Evolutionary conservation across 2,888 invertebrate species (phyloP).

Genomic region (Vanessa cardui): DNA sequence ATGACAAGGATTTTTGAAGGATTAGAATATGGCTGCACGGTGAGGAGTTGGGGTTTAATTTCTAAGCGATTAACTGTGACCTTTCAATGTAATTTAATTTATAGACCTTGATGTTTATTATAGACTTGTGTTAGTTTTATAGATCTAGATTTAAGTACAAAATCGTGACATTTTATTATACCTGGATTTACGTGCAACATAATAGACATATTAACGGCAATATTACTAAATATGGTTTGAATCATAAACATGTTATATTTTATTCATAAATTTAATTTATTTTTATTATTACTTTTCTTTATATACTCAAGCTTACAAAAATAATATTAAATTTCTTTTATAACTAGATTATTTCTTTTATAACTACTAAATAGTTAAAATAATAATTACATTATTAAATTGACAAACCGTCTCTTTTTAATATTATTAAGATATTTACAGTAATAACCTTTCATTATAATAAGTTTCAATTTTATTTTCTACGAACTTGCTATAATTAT

Average conservation of each 20-base stretch:
- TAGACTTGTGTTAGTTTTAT: slow-evolving; percentile 1
- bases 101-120: slow-evolving; percentile 4
- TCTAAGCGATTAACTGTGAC: neutral
- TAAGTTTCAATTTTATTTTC: neutral
- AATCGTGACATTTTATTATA: slow-evolving; percentile 2
- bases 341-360: too few relatives aligned
- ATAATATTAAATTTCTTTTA: too few relatives aligned
- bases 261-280: too few relatives aligned
- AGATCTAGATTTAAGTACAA: neutral
- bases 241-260: too few relatives aligned
- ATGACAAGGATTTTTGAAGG: neutral
- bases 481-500: neutral
- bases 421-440: neutral
- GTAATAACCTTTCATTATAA: neutral
- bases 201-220: too few relatives aligned
- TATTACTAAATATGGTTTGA: too few relatives aligned
- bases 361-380: too few relatives aligned
- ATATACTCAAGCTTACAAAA: too few relatives aligned
- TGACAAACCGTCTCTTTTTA: neutral
- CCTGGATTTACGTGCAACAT: neutral
- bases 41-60: neutral
- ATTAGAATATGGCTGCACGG: neutral
- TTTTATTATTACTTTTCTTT: too few relatives aligned
- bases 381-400: neutral
- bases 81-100: slow-evolving; percentile 6